Evolutionary conservation across 2,113 vertebrate genomes (phyloP).

Genomic region (Podarcis muralis): DNA sequence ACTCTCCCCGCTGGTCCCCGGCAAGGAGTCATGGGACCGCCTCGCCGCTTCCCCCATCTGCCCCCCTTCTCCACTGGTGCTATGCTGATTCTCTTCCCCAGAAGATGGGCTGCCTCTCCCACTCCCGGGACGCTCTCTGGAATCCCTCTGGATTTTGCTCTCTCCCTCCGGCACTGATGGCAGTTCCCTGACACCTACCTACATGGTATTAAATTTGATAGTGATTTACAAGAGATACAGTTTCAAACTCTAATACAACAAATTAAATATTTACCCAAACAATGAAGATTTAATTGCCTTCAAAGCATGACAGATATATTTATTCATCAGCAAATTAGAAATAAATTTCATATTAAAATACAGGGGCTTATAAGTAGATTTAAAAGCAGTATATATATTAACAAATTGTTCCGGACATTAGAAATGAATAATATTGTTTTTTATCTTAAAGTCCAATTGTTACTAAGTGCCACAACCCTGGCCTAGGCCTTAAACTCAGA

Average conservation of each 20-base stretch:
- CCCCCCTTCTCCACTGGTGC: too few species aligned
- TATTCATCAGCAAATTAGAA: neutral
- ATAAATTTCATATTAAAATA: neutral
- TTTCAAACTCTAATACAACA: neutral
- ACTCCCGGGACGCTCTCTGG: too few species aligned
- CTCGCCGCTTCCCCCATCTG: too few species aligned
- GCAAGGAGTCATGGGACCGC: too few species aligned
- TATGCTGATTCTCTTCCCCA: too few species aligned
- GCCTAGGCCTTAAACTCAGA: neutral
- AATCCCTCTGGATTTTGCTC: too few species aligned
- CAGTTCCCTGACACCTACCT: too few species aligned
- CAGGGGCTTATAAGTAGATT: neutral
- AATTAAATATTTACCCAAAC: neutral
- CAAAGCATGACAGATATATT: neutral
- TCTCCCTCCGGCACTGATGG: too few species aligned
- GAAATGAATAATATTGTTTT: neutral
- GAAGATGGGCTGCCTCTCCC: too few species aligned
- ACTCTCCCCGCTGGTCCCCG: too few species aligned
- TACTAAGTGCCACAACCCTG: neutral
- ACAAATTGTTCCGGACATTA: neutral
- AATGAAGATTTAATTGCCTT: neutral
- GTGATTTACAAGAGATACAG: neutral
- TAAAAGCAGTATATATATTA: neutral
- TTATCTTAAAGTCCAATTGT: neutral
- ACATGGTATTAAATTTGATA: neutral